Percentiles rank a stretch among this genome's conserved stretches.
Evolutionary conservation across 2,888 invertebrate genomes (phyloP).

Genomic region (Cremastobaeus sp.): DNA sequence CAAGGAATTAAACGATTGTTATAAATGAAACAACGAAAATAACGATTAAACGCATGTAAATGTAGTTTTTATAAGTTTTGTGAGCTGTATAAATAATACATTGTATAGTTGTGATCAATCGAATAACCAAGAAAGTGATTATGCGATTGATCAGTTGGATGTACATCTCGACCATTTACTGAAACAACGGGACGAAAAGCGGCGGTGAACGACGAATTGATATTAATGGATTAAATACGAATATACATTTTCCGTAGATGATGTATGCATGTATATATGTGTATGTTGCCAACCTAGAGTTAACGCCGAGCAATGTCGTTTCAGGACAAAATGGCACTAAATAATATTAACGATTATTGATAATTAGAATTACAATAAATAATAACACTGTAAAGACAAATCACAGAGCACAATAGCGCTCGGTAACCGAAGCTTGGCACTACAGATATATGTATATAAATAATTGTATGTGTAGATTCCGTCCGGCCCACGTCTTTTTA

Average conservation of each 20-base stretch:
- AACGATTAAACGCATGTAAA: slow-evolving; percentile 13
- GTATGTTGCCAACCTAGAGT: slow-evolving; percentile 75
- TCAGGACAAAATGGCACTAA: slow-evolving; percentile 63
- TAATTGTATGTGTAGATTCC: slow-evolving; percentile 78
- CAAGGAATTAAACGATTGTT: too few species aligned
- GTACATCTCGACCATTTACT: slow-evolving; percentile 31
- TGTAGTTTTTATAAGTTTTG: slow-evolving; percentile 32
- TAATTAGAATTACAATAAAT: slow-evolving; percentile 42
- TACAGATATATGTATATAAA: slow-evolving; percentile 77
- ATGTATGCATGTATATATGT: slow-evolving; percentile 76
- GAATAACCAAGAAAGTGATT: slow-evolving; percentile 4
- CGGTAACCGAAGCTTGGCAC: slow-evolving; percentile 74
- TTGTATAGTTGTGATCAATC: slow-evolving; percentile 40
- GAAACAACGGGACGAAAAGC: slow-evolving; percentile 63
- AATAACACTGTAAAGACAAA: slow-evolving; percentile 54
- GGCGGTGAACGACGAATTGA: slow-evolving; percentile 68
- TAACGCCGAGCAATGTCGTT: slow-evolving; percentile 64
- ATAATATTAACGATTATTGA: slow-evolving; percentile 56
- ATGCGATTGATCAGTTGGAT: slow-evolving; percentile 13
- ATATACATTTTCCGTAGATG: slow-evolving; percentile 71
- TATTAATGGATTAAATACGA: slow-evolving; percentile 61
- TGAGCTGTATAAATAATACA: slow-evolving; percentile 28
- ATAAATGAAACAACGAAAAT: slow-evolving; percentile 43
- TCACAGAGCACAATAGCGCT: slow-evolving; percentile 60
- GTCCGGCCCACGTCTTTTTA: slow-evolving; percentile 75